These are phyloP conservation scores for Lasioglossum albipes DNA, from an alignment of 1,140 invertebrate genomes.

Conservation along the genomic window DNA sequence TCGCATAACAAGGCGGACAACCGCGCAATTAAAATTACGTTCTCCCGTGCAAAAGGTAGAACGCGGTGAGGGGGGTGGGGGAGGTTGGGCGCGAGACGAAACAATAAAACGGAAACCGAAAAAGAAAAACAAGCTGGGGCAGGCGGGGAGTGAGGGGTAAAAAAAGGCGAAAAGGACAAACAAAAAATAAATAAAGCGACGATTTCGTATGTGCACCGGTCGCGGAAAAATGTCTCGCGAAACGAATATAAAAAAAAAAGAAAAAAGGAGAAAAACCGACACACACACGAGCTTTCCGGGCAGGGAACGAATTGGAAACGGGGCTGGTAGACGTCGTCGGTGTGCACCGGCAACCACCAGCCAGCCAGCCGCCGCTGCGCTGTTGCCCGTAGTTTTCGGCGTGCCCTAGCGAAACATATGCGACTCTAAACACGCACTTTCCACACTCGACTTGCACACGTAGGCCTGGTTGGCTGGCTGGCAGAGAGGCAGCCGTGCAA, in stretches of 20 bases:
- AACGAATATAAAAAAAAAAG: neutral
- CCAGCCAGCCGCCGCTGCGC: neutral
- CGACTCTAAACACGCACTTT: slow-evolving; percentile 46
- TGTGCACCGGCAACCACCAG: slow-evolving; percentile 14
- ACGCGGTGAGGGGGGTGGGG: neutral
- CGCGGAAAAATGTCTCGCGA: slow-evolving; percentile 29
- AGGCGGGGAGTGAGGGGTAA: too few species aligned
- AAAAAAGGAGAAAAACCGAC: too few species aligned
- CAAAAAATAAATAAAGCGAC: slow-evolving; percentile 27
- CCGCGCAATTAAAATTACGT: slow-evolving; percentile 53
- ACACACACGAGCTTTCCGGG: neutral
- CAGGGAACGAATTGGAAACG: neutral
- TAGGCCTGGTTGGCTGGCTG: slow-evolving; percentile 8
- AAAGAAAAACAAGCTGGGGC: neutral
- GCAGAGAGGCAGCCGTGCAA: slow-evolving; percentile 37
- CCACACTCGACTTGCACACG: slow-evolving; percentile 21
- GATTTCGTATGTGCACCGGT: slow-evolving; percentile 12
- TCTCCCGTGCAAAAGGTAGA: too few species aligned
- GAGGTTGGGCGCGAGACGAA: neutral
- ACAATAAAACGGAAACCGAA: neutral
- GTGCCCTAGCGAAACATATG: slow-evolving; percentile 2
- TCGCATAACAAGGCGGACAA: slow-evolving; percentile 41
- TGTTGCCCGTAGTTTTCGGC: neutral
- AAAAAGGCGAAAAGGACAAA: neutral
- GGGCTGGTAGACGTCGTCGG: slow-evolving; percentile 7